These are phyloP conservation scores for Ceyx cyanopectus DNA, from an alignment of 2,113 vertebrate genomes.

Conservation along the genomic window DNA sequence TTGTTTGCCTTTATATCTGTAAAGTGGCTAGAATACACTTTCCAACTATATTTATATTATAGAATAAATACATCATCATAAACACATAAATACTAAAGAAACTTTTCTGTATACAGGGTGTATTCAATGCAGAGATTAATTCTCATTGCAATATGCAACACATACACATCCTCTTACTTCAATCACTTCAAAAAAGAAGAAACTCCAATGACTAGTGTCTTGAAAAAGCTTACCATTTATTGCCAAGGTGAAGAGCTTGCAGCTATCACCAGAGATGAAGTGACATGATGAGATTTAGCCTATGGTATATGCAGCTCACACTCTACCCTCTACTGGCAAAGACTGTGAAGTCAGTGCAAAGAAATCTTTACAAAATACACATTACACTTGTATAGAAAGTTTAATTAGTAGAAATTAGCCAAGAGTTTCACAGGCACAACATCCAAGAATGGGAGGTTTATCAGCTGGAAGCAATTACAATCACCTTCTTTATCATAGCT, in stretches of 20 bases:
- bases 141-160: background rate
- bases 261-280: background rate
- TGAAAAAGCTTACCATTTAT: constrained; percentile 14
- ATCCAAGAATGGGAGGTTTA: background rate
- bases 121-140: background rate
- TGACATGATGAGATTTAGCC: background rate
- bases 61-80: too few species aligned
- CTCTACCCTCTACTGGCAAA: background rate
- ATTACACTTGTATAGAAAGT: background rate
- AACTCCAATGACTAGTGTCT: background rate
- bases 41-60: background rate
- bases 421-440: background rate
- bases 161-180: background rate
- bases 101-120: background rate
- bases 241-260: constrained; percentile 12
- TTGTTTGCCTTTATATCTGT: background rate
- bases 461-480: background rate
- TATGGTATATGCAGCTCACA: background rate
- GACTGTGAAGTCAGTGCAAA: background rate
- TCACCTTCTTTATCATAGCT: background rate
- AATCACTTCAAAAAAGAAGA: background rate
- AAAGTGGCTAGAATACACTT: background rate
- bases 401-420: background rate
- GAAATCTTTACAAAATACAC: background rate
- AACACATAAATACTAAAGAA: background rate